phyloP scores from a whole-genome alignment of 2,888 invertebrate species.

The Andrena camellia region DNA sequence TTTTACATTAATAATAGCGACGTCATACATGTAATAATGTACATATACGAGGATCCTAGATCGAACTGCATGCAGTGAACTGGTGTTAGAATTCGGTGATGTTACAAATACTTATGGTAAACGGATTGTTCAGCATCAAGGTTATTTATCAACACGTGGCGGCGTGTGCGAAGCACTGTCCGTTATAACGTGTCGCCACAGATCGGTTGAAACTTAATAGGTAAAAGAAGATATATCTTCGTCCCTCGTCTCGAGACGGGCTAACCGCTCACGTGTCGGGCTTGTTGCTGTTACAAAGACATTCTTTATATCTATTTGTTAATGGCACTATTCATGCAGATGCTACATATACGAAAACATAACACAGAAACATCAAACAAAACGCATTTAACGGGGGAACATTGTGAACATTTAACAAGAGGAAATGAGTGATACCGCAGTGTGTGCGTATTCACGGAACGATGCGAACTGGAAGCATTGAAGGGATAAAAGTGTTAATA shows the following conservation, averaged over 20 bases:
- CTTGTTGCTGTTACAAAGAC: not conserved
- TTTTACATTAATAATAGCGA: slow-evolving; percentile 52
- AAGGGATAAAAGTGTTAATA: slow-evolving; percentile 18
- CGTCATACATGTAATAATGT: slow-evolving; percentile 38
- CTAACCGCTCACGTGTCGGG: not conserved
- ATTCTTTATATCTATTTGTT: slow-evolving; percentile 25
- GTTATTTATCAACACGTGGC: not conserved
- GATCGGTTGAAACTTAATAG: slow-evolving; percentile 21
- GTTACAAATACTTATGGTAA: slow-evolving; percentile 18
- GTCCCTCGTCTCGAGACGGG: not conserved
- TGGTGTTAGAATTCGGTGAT: slow-evolving; percentile 6
- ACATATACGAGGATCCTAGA: slow-evolving; percentile 34
- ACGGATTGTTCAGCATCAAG: not conserved
- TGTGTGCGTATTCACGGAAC: slow-evolving; percentile 47
- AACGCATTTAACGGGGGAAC: slow-evolving; percentile 33
- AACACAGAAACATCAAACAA: slow-evolving; percentile 25
- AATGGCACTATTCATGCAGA: slow-evolving; percentile 59
- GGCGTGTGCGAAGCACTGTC: not conserved
- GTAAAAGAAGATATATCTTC: not conserved
- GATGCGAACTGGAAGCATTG: slow-evolving; percentile 33
- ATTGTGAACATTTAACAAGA: slow-evolving; percentile 14
- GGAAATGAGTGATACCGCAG: slow-evolving; percentile 8
- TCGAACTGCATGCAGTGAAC: slow-evolving; percentile 21
- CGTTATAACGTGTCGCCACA: not conserved
- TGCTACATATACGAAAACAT: slow-evolving; percentile 28